Evolutionary conservation across 2,888 invertebrate genomes (phyloP), one percentile per base, ranked within the genome.

Genomic region (Mesorhabditis belari): DNA sequence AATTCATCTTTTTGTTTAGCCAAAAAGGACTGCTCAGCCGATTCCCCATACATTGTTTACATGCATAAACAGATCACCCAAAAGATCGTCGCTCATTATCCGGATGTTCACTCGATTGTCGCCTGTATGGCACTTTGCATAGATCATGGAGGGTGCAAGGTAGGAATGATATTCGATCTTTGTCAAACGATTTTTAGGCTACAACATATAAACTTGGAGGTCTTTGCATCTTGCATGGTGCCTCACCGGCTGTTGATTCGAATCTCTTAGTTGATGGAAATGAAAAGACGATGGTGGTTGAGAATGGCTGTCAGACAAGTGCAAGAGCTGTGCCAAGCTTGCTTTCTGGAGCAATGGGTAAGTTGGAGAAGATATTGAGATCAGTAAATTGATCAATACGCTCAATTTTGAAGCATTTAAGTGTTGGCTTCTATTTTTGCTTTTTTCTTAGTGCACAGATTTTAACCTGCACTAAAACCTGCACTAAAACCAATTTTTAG

Each of bases 201-300:
- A 58, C 70, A 0, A 70, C 73, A 0, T 73, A 71, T 60, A 73
- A 70, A 55, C 50, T 58, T 9, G 51, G 57, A 6, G 73, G 71
- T 28, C 64, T 73, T 55, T 73, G 73, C 50, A 63, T 73, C 51
- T 55, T 71, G 4, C 73, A 73, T 55, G 65, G 63, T 3, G 62
- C 61, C 0, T 63, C 63, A 5, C 66, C 70, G 9, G 29, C 64
- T 4, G 49, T 52, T 2, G 70, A 73, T 55, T 24, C 58, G 3
- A 52, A 60, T 0, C 24, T 68, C n/a, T 53, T 73, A 6, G 50
- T 58, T 5, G 65, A 70, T 6, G 73, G 73, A 29, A 65, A 57
- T 28, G 64, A 63, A 21, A 59, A 71, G 28, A 73, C 73, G 1
- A 58, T 73, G 62, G 73, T 73, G 0, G 65, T 73, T 25, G 73